phyloP scores from a whole-genome alignment of 2,797 vertebrate genomes.

The Hemitrygon akajei region DNA sequence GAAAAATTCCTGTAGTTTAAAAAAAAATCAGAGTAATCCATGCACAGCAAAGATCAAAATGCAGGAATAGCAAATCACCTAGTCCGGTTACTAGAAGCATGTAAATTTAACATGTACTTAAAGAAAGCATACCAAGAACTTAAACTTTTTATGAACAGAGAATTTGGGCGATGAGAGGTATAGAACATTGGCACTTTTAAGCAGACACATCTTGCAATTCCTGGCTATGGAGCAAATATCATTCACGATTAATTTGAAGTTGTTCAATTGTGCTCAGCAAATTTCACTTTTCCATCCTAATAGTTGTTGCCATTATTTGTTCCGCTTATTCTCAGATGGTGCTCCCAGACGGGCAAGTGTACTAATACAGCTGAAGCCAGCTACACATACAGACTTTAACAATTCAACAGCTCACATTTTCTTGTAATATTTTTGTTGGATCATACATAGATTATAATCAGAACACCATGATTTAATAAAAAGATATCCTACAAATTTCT shows the following conservation, averaged over 20 bases:
- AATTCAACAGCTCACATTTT: neutral
- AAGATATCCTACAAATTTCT: neutral
- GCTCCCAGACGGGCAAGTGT: neutral
- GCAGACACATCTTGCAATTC: neutral
- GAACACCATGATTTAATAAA: neutral
- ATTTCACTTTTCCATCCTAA: neutral
- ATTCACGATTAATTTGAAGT: neutral
- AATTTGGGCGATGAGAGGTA: neutral
- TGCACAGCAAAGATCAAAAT: neutral
- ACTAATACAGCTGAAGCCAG: neutral
- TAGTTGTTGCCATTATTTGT: neutral
- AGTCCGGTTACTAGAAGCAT: neutral
- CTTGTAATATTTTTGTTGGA: neutral
- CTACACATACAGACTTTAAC: neutral
- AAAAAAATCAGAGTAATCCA: neutral
- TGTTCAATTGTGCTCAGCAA: neutral
- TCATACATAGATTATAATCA: neutral
- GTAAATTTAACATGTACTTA: neutral
- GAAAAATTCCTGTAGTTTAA: constrained; percentile 79
- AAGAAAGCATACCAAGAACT: neutral
- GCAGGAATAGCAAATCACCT: neutral
- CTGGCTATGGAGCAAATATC: neutral
- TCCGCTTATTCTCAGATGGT: neutral
- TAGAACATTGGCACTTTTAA: neutral
- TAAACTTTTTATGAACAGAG: neutral